phyloP scores from a whole-genome alignment of 2,113 vertebrate species.

The Baryphthengus martii region DNA sequence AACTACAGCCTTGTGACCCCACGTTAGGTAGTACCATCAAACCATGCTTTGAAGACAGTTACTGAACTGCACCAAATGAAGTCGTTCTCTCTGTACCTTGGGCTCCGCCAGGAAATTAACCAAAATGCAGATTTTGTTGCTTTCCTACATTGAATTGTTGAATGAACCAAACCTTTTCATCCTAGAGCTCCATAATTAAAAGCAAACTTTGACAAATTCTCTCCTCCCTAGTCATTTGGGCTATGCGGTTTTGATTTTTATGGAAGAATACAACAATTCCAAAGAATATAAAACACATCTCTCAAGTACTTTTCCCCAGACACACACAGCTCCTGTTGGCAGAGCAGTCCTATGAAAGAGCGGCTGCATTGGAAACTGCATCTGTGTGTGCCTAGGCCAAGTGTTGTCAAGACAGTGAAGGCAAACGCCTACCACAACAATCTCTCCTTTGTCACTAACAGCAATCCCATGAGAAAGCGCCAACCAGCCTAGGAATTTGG shows the following conservation, averaged over 20 bases:
- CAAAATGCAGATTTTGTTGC: background rate
- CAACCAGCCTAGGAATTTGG: background rate
- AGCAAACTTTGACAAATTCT: background rate
- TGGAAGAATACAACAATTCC: background rate
- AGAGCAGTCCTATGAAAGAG: background rate
- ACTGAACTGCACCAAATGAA: background rate
- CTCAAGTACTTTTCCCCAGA: background rate
- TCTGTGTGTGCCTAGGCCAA: background rate
- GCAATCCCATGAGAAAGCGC: slow-evolving; percentile 37
- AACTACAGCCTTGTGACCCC: background rate
- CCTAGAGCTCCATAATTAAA: background rate
- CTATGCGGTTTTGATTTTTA: background rate
- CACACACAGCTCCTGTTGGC: background rate
- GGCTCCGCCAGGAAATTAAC: background rate
- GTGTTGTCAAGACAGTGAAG: background rate
- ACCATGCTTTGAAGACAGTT: background rate
- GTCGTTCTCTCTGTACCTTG: background rate
- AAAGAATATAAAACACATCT: background rate
- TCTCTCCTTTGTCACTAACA: slow-evolving; percentile 31
- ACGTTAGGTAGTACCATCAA: background rate
- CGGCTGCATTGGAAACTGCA: background rate
- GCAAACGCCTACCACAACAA: slow-evolving; percentile 39
- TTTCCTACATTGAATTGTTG: background rate
- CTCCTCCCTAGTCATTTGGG: background rate
- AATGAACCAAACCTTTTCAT: background rate